Conservation (phyloP, 2,888 invertebrate species). For the Ptilodon capucinus region DNA sequence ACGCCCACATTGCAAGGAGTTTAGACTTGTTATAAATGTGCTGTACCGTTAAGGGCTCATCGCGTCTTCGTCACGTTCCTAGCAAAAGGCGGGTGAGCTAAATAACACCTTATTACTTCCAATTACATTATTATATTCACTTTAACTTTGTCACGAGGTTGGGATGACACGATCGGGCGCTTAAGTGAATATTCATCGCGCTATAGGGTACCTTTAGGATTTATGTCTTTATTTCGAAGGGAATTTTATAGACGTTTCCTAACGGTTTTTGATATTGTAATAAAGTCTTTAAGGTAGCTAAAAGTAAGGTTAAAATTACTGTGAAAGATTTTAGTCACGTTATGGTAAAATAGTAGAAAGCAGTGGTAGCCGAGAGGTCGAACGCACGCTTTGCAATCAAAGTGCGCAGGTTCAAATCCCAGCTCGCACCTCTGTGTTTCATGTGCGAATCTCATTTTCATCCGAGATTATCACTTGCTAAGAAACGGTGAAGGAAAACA, state of each 20-base stretch:
- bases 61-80: conserved; percentile 44
- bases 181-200: conserved; percentile 46
- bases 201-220: conserved; percentile 15
- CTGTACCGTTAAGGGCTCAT: conserved; percentile 28
- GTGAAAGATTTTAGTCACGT: too few species aligned
- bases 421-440: too few species aligned
- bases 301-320: too few species aligned
- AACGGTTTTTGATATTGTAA: too few species aligned
- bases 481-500: too few species aligned
- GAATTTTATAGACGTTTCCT: background rate
- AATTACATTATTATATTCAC: conserved; percentile 73
- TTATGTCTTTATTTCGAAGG: conserved; percentile 16
- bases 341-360: too few species aligned
- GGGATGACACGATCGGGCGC: conserved; percentile 51
- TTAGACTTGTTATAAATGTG: conserved; percentile 32
- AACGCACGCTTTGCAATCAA: too few species aligned
- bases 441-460: too few species aligned
- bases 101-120: conserved; percentile 57
- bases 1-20: conserved; percentile 18
- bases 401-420: too few species aligned
- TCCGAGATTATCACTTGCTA: too few species aligned
- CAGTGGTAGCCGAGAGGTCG: too few species aligned
- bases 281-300: too few species aligned
- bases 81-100: conserved; percentile 46
- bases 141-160: conserved; percentile 62